Evolutionary conservation across 2,888 invertebrate species (phyloP).

Genomic region (Habrosyne pyritoides): DNA sequence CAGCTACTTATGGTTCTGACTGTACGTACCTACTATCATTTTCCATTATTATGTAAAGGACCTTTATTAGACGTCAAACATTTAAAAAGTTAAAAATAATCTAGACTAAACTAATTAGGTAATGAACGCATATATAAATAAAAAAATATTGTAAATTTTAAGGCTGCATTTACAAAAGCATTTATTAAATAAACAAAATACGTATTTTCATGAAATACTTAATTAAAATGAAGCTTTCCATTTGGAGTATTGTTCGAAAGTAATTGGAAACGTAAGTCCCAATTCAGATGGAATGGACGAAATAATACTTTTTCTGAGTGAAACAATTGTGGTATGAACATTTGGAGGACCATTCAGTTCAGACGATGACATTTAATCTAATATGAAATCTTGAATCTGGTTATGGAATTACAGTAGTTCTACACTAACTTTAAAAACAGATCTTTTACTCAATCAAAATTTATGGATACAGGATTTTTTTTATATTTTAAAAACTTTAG

Average conservation of each 20-base stretch:
- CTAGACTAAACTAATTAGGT: too few species aligned
- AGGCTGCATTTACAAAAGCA: neutral
- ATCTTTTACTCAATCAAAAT: neutral
- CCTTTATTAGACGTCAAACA: too few species aligned
- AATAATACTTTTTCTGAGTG: neutral
- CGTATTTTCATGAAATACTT: neutral
- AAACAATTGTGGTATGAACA: neutral
- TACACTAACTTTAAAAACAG: neutral
- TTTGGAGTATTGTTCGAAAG: slow-evolving; percentile 5
- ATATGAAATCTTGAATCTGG: neutral
- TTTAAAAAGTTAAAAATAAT: too few species aligned
- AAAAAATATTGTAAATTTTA: too few species aligned
- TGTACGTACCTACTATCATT: too few species aligned
- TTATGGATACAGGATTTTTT: too few species aligned
- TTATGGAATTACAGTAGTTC: neutral
- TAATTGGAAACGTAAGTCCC: slow-evolving; percentile 6
- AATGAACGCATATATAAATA: too few species aligned
- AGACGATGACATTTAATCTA: slow-evolving; percentile 4
- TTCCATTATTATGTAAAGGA: too few species aligned
- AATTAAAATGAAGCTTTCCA: slow-evolving; percentile 1
- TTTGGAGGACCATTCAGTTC: neutral
- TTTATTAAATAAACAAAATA: neutral
- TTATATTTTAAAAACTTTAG: too few species aligned
- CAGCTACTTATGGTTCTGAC: too few species aligned
- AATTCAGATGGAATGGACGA: neutral